Percentiles rank a stretch among this genome's conserved stretches.
These are phyloP conservation scores for Synodontis membranacea DNA, from an alignment of 2,113 vertebrate species.

Conservation along the genomic window DNA sequence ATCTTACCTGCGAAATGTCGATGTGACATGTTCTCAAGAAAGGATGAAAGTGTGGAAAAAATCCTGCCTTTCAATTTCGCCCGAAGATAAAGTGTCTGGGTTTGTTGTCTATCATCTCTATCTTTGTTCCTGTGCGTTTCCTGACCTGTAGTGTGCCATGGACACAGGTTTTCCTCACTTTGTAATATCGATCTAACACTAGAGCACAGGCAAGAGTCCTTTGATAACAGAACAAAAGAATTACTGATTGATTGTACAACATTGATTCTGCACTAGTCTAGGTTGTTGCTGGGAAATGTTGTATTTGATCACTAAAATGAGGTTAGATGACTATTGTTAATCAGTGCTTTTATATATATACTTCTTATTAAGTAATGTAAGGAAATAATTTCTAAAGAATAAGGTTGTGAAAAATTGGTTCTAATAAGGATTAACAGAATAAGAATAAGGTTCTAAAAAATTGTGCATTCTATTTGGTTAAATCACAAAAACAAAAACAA, in stretches of 20 bases:
- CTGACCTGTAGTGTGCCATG: neutral
- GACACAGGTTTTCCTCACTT: neutral
- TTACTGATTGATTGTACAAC: neutral
- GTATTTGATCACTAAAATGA: neutral
- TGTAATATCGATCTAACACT: constrained; percentile 24
- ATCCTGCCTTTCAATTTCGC: neutral
- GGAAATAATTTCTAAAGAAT: neutral
- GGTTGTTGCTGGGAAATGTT: neutral
- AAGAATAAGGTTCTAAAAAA: too few relatives aligned
- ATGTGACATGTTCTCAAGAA: constrained; percentile 25
- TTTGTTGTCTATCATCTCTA: neutral
- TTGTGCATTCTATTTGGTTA: neutral
- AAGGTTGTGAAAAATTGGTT: too few relatives aligned
- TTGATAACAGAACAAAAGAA: constrained; percentile 25
- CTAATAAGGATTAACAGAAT: too few relatives aligned
- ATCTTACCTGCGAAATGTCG: constrained; percentile 39
- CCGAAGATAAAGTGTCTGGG: neutral
- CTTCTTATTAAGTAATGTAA: too few relatives aligned
- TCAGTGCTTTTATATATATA: too few relatives aligned
- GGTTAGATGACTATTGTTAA: neutral
- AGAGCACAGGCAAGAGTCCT: neutral
- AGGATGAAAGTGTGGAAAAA: neutral
- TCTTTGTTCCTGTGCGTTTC: neutral
- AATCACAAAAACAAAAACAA: neutral
- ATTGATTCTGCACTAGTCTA: neutral